phyloP scores from a whole-genome alignment of 2,797 vertebrate species.

The Merluccius polli region DNA sequence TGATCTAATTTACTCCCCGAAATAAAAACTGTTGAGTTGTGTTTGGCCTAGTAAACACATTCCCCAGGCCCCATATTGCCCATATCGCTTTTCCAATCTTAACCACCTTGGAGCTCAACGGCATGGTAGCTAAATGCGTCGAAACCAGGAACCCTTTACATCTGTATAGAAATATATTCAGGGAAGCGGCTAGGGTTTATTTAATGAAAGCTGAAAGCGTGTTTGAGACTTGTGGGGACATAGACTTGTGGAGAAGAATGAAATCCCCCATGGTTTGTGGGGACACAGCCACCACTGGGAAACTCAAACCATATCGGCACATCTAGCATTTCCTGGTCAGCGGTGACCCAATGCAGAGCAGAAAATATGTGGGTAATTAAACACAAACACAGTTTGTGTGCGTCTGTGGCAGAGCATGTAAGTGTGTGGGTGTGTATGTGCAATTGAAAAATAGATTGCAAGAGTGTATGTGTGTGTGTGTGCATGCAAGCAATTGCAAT shows the following conservation, averaged over 20 bases:
- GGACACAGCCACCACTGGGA: neutral
- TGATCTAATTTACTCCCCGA: too few relatives aligned
- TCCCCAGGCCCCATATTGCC: neutral
- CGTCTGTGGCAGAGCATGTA: neutral
- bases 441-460: neutral
- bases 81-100: neutral
- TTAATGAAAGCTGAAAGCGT: neutral
- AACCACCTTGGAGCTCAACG: neutral
- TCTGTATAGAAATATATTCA: neutral
- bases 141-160: neutral
- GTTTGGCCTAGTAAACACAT: neutral
- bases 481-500: slow-evolving; percentile 27
- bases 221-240: neutral
- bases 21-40: too few relatives aligned
- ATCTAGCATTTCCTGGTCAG: slow-evolving; percentile 1
- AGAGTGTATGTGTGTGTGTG: slow-evolving; percentile 24
- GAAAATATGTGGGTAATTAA: slow-evolving; percentile 57
- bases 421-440: neutral
- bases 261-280: neutral
- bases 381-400: neutral
- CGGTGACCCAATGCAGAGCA: slow-evolving; percentile 28
- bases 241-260: neutral
- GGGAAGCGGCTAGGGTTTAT: neutral
- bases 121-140: neutral
- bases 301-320: neutral